Evolutionary conservation across 2,888 invertebrate species (phyloP).

Genomic region (Dusona sp.): DNA sequence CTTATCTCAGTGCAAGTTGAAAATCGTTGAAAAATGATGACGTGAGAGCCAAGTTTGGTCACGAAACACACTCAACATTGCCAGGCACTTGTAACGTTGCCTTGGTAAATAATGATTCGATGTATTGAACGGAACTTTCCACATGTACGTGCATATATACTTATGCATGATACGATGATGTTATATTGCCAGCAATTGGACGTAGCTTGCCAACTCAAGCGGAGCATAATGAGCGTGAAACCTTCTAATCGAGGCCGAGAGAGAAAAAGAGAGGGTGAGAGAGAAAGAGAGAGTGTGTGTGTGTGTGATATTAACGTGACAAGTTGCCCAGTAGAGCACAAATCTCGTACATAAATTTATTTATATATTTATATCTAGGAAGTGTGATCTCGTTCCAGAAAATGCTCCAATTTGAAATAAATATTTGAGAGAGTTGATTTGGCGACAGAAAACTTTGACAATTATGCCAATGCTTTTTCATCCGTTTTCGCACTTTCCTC

Average conservation of each 20-base stretch:
- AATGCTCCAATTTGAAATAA: slow-evolving; percentile 18
- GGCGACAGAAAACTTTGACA: neutral
- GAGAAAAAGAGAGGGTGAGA: neutral
- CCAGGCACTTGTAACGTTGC: slow-evolving; percentile 22
- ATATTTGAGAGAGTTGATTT: neutral
- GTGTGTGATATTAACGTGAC: slow-evolving; percentile 19
- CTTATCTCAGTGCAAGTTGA: neutral
- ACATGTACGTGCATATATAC: neutral
- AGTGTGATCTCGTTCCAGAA: slow-evolving; percentile 36
- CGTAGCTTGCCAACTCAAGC: slow-evolving; percentile 60
- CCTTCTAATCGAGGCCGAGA: slow-evolving; percentile 64
- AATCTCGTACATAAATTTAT: neutral
- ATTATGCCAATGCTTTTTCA: neutral
- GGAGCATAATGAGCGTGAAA: slow-evolving; percentile 38
- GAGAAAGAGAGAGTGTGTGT: neutral
- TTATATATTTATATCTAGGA: neutral
- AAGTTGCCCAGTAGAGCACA: neutral
- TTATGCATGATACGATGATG: neutral
- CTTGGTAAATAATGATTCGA: slow-evolving; percentile 49
- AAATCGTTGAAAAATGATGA: neutral
- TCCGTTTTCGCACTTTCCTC: neutral
- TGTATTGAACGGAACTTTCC: slow-evolving; percentile 5
- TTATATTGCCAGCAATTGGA: slow-evolving; percentile 35
- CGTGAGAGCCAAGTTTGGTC: neutral
- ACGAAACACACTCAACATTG: slow-evolving; percentile 8